Percentiles rank a stretch among this genome's conserved stretches.
phyloP scores from a whole-genome alignment of 2,113 vertebrate species.

The Nothocercus nigrocapillus region DNA sequence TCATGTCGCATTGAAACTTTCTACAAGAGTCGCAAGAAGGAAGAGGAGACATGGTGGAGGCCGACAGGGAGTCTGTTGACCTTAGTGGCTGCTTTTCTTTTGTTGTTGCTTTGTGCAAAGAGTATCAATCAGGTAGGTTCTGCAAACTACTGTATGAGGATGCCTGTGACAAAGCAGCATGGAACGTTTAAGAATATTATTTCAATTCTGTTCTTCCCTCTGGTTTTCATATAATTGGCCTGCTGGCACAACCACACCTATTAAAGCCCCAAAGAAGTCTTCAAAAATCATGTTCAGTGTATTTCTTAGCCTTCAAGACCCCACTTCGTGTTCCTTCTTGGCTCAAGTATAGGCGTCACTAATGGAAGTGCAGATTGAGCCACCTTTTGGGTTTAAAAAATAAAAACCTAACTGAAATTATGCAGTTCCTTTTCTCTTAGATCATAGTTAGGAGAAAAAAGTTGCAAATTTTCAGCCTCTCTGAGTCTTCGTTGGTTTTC shows the following conservation, averaged over 20 bases:
- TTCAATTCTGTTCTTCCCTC: not conserved
- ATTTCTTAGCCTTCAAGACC: not conserved
- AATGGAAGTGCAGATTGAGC: not conserved
- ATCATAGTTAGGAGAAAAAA: not conserved
- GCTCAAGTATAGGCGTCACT: not conserved
- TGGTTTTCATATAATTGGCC: not conserved
- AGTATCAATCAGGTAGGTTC: not conserved
- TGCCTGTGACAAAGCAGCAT: not conserved
- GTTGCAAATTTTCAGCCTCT: not conserved
- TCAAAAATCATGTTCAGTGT: not conserved
- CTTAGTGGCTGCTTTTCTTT: not conserved
- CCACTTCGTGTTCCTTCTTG: not conserved
- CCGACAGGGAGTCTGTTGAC: not conserved
- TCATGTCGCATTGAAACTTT: fast-evolving
- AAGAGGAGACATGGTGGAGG: not conserved
- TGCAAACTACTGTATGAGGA: not conserved
- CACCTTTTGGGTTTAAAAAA: not conserved
- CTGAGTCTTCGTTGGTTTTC: not conserved
- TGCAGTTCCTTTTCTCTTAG: not conserved
- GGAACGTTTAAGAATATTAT: not conserved
- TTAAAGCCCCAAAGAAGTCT: not conserved
- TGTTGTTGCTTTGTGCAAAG: not conserved
- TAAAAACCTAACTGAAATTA: not conserved
- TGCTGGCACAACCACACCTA: not conserved
- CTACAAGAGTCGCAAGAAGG: not conserved